Evolutionary conservation across 2,113 vertebrate species (phyloP).

Genomic region (Vulpes lagopus): DNA sequence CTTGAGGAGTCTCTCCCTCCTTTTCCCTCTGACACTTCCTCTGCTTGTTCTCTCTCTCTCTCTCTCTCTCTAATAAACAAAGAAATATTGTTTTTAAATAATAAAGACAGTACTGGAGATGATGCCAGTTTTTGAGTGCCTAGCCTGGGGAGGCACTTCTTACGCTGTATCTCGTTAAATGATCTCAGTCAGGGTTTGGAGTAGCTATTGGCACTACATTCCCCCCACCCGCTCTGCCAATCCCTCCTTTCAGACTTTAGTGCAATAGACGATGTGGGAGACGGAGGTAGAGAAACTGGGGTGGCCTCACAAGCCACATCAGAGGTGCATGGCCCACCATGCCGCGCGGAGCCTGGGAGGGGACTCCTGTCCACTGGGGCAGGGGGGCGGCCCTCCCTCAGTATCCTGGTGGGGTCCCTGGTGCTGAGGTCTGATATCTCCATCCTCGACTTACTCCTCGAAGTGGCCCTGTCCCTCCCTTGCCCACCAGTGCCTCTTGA

Average conservation of each 20-base stretch:
- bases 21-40: background rate
- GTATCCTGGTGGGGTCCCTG: too few species aligned
- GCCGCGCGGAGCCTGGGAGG: background rate
- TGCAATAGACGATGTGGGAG: background rate
- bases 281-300: background rate
- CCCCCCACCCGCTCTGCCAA: accelerated
- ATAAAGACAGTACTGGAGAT: background rate
- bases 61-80: background rate
- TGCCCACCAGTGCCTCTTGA: background rate
- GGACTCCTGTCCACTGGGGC: background rate
- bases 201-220: background rate
- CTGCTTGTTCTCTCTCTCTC: background rate
- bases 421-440: background rate
- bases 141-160: background rate
- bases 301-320: background rate
- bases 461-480: background rate
- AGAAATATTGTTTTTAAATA: background rate
- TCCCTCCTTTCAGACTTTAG: background rate
- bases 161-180: background rate
- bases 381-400: too few species aligned
- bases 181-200: background rate
- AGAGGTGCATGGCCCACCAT: background rate
- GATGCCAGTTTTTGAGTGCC: background rate
- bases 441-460: background rate
- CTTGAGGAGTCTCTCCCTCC: background rate